Conservation (phyloP, 2,113 vertebrate genomes). For the Emydocephalus ijimae region DNA sequence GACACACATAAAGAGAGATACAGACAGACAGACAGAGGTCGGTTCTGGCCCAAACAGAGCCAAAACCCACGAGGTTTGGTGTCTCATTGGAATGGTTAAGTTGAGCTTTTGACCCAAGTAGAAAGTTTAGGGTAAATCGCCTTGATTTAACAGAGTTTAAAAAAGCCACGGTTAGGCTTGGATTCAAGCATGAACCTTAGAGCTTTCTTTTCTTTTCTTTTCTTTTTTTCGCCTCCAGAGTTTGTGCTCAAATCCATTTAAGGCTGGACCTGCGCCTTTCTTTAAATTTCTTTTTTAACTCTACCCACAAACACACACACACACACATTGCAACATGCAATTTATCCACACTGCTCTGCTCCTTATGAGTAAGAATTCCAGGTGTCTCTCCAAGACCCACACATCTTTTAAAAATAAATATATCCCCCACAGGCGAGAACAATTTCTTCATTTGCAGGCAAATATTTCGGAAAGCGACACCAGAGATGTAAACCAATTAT, state of each 20-base stretch:
- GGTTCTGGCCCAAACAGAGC: not conserved
- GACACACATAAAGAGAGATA: too few species aligned
- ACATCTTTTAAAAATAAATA: not conserved
- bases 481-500: not conserved
- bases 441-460: not conserved
- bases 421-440: not conserved
- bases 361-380: not conserved
- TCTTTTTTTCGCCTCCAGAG: too few species aligned
- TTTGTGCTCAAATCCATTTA: not conserved
- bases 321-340: not conserved
- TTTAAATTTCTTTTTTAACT: not conserved
- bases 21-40: not conserved
- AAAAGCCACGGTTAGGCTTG: not conserved
- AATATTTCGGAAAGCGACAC: fast-evolving
- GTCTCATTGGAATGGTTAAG: not conserved
- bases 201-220: too few species aligned
- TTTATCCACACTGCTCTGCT: not conserved
- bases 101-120: not conserved
- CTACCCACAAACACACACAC: not conserved
- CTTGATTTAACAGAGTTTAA: not conserved
- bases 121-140: not conserved
- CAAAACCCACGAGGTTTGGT: not conserved
- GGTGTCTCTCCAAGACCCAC: not conserved
- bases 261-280: not conserved
- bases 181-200: not conserved